phyloP scores from a whole-genome alignment of 2,113 vertebrate genomes.

The Notarius lentiginosus region DNA sequence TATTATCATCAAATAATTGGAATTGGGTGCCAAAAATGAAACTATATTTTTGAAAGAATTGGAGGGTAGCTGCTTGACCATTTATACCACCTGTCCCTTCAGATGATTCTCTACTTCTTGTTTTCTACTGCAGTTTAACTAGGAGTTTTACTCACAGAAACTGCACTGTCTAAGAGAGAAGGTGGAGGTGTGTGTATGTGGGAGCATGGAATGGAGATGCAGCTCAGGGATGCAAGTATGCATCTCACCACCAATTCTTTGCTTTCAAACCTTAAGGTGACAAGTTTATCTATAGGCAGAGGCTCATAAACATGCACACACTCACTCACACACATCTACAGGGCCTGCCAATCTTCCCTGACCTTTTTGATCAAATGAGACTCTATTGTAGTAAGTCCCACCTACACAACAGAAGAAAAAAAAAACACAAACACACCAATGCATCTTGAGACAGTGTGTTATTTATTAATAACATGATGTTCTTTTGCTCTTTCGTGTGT shows the following conservation, averaged over 20 bases:
- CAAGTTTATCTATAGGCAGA: slow-evolving; percentile 7
- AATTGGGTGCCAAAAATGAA: background rate
- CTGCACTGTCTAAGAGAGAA: background rate
- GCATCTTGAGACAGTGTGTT: background rate
- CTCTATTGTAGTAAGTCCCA: background rate
- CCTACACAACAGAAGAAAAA: background rate
- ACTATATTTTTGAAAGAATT: background rate
- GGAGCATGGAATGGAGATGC: background rate
- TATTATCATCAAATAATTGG: background rate
- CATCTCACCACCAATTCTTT: background rate
- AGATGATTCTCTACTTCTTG: background rate
- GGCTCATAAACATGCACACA: background rate
- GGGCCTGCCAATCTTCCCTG: background rate
- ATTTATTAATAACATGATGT: background rate
- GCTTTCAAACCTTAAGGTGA: slow-evolving; percentile 19
- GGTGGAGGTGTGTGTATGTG: background rate
- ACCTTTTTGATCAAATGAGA: background rate
- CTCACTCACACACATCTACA: slow-evolving; percentile 16
- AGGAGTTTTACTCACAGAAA: background rate
- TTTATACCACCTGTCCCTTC: background rate
- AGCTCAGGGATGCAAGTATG: background rate
- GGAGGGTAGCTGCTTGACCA: background rate
- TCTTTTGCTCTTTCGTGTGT: background rate
- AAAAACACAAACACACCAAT: background rate
- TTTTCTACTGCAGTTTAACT: background rate